Percentiles rank a stretch among this genome's conserved stretches.
Conservation (phyloP, 1,140 invertebrate genomes). For the Neoseiulus cucumeris region DNA sequence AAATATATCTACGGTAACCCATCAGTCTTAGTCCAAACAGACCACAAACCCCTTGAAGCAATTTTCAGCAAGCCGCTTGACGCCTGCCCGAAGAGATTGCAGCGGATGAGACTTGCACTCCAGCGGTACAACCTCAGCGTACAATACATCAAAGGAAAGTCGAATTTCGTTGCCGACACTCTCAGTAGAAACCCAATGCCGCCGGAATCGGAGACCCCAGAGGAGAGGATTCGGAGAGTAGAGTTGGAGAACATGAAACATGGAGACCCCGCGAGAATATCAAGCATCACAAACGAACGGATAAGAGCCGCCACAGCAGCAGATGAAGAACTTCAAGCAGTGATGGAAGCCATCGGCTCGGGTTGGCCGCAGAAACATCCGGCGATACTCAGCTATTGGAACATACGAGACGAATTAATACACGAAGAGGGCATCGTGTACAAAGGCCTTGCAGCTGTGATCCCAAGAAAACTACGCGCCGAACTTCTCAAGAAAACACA, state of each 20-base stretch:
- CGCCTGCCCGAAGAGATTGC: constrained; percentile 25
- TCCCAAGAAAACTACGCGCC: too few species aligned
- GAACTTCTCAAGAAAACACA: background rate
- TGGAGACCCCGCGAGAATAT: background rate
- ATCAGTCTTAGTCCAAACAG: constrained; percentile 23
- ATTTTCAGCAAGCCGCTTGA: constrained; percentile 28
- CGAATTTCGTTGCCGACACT: background rate
- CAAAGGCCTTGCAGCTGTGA: too few species aligned
- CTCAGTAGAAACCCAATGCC: too few species aligned
- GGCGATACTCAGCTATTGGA: too few species aligned
- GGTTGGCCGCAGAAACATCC: too few species aligned
- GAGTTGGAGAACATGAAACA: too few species aligned
- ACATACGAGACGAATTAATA: too few species aligned
- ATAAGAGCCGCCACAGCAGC: background rate
- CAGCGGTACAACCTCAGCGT: constrained; percentile 20
- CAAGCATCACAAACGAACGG: background rate
- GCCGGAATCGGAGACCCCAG: too few species aligned
- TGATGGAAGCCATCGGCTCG: background rate
- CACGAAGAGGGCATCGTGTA: too few species aligned
- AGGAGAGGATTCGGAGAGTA: too few species aligned
- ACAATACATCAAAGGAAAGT: background rate
- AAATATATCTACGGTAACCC: background rate
- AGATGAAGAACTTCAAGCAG: background rate
- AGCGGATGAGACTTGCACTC: constrained; percentile 26
- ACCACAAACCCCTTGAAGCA: constrained; percentile 27